Evolutionary conservation across 2,113 vertebrate genomes (phyloP).

Genomic region (Thryonomys swinderianus): DNA sequence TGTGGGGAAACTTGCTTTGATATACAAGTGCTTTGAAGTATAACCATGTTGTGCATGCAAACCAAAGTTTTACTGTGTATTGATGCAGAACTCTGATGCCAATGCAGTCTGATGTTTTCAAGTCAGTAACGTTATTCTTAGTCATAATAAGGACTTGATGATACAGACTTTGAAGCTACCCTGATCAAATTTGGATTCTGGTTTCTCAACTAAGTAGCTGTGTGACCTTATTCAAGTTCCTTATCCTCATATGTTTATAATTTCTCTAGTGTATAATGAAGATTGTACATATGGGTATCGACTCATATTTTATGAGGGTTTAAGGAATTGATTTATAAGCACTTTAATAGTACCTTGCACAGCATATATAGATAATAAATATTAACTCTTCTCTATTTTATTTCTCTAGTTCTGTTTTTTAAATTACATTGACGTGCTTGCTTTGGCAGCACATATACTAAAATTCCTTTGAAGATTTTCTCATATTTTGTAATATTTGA

Average conservation of each 20-base stretch:
- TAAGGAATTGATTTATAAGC: background rate
- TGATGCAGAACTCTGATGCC: background rate
- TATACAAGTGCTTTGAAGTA: background rate
- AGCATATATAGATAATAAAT: background rate
- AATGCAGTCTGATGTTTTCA: background rate
- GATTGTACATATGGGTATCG: background rate
- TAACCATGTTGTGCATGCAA: background rate
- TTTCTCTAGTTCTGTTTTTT: slow-evolving; percentile 25
- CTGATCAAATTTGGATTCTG: slow-evolving; percentile 2
- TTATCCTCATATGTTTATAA: background rate
- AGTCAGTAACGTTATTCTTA: background rate
- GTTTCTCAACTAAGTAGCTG: background rate
- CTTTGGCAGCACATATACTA: no score
- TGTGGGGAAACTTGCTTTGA: background rate
- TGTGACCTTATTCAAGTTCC: background rate
- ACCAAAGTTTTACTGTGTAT: background rate
- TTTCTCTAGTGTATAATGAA: background rate
- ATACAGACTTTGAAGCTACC: background rate
- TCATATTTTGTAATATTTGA: background rate
- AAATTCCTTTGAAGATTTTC: no score
- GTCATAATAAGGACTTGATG: background rate
- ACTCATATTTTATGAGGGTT: background rate
- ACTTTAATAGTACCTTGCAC: background rate
- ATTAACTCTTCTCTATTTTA: background rate
- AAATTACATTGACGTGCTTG: background rate